Evolutionary conservation across 2,113 vertebrate species (phyloP).

Genomic region (Scalopus aquaticus): DNA sequence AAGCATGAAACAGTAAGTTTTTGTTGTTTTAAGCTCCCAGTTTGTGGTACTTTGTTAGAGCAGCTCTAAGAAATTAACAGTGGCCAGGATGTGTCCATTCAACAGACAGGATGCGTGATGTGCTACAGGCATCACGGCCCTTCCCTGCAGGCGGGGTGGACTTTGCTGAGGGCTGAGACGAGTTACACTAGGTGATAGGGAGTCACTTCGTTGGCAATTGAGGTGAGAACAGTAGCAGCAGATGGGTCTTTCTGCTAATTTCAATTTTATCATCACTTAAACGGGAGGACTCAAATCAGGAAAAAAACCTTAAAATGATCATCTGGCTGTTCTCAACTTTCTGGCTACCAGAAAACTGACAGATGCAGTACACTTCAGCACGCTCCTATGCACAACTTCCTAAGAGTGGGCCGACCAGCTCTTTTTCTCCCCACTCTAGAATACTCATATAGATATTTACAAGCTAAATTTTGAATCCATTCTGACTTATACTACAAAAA

Average conservation of each 20-base stretch:
- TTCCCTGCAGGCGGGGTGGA: not conserved
- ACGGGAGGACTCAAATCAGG: not conserved
- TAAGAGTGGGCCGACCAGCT: too few relatives aligned
- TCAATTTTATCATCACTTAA: not conserved
- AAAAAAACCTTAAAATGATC: not conserved
- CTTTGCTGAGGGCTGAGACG: not conserved
- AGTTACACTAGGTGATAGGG: too few relatives aligned
- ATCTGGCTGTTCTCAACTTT: not conserved
- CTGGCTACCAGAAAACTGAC: not conserved
- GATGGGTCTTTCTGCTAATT: not conserved
- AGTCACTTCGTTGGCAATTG: not conserved
- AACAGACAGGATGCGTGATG: accelerated
- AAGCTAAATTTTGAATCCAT: too few relatives aligned
- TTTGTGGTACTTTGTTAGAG: not conserved
- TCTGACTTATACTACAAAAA: not conserved
- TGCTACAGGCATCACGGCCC: not conserved
- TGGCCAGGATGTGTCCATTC: not conserved
- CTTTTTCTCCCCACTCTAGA: not conserved
- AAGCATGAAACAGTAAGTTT: not conserved
- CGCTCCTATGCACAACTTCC: not conserved
- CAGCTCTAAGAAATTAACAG: not conserved
- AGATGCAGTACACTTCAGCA: too few relatives aligned
- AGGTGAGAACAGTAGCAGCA: not conserved
- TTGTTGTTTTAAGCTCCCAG: not conserved
- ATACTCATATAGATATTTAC: not conserved